Base-by-base conservation (phyloP, 2,888 invertebrate genomes). In the Tiliacea aurago region DNA sequence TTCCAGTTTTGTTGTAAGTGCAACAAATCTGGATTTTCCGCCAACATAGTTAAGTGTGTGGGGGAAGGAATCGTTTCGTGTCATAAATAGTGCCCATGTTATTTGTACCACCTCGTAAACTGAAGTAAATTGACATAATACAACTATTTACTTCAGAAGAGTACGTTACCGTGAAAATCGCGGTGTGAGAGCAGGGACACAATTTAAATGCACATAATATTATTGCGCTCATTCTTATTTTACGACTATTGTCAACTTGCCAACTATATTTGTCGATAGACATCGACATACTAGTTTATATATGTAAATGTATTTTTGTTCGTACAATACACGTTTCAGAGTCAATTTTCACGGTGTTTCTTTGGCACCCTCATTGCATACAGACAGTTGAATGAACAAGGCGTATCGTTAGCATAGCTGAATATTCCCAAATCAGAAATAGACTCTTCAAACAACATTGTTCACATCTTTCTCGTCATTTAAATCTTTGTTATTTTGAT, bases 271-370 rank as follows among this genome's bases (percentile, higher is more conserved):
- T 76, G 70, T 70, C 77, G 73, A 73, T 82, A 81, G 70, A 65
- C 62, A 84, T 85, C 78, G 86, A 83, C 79, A 80, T 84, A 84
- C 83, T 80, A 86, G 81, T 83, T 87, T 86, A 84, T 84, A 83
- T 73, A 86, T 87, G 89, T 85, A 87, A 88, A 89, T 87, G 10
- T 85, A 83, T 83, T 88, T 88, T 84, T 81, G 80, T 81, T 73
- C 73, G 76, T 82, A 91, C 90, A 92, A 91, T 90, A 84, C 87
- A 73, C 85, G 91, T 91, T 91, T 93, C 87, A 84, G 86, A 93
- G 88, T 78, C 90, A 91, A 94, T 93, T 93, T 92, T 90, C 92
- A 93, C 90, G 93, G 91, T 86, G 86, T 91, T 88, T 91, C 89
- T 91, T 87, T 81, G 86, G 82, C 90, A 88, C 84, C 78, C 86